Evolutionary conservation across 2,113 vertebrate genomes (phyloP), one percentile per base, ranked within the genome.

Genomic region (Phocoena phocoena): DNA sequence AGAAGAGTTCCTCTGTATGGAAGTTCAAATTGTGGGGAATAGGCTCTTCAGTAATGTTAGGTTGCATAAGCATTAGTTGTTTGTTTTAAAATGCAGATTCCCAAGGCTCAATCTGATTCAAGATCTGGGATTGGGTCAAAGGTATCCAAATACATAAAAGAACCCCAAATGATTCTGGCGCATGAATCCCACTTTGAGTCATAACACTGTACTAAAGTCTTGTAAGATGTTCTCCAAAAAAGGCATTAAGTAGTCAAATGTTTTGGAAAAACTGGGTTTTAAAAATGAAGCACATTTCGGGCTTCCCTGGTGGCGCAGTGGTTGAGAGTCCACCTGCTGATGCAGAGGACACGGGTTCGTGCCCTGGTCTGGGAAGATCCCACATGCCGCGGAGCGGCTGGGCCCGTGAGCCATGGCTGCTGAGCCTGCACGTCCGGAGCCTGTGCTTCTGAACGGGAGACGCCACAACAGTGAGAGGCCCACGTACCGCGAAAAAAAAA

Each of bases 61-160:
- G 20, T 23, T 68, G 2, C 23, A 28, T 15, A 73, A 68, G 23
- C 91, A 62, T 90, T 68, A 33, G 21, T 68, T 63, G 7, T 60
- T 79, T 96, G 83, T 63, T 80, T 92, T 65, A 58, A 82, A 95
- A 82, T 86, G 44, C 62, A 82, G 36, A 85, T 79, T 88, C 21
- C 23, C 10, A 73, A 93, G 26, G n/a, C 4, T 44, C 44, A 26
- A 2, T 73, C 41, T 77, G 88, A 97, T 68, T 85, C 12, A 12
- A 67, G n/a, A 73, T 41, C 58, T 76, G 15, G 76, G 26, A 41
- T 38, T 79, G 18, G 20, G 47, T 21, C 47, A 93, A 20, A 18
- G 18, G 8, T 41, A 63, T 55, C 18, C 17, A 84, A 63, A 83
- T 67, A 47, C 20, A 81, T 71, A 65, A 63, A 93, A 90, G n/a